Evolutionary conservation across 2,888 invertebrate genomes (phyloP), one percentile per base, ranked within the genome.

Genomic region (Apocheima hispidaria): DNA sequence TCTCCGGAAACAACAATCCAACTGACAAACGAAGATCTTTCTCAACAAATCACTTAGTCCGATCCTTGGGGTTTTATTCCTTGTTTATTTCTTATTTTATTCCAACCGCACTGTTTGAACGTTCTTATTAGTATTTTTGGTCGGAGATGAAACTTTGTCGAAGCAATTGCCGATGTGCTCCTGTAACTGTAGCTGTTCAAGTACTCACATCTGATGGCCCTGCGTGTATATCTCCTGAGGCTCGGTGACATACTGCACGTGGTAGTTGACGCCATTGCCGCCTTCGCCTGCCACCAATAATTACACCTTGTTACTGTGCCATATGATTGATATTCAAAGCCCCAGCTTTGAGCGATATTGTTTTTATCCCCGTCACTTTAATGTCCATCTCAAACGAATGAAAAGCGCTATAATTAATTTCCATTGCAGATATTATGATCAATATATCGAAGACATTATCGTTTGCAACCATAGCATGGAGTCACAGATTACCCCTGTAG

Each of bases 241-340:
- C 82, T 96, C 96, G 30, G 81, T 81, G 74, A 96, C 95, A 93
- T 96, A 96, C 83, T 96, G 96, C 77, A 96, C 95, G 81, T 96
- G 96, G 79, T 96, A 96, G 77, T 94, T 94, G 86, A 94, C 94
- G 54, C 94, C 93, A 63, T 86, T 89, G 66, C 94, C 94, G 46
- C 94, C 93, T 79, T 95, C 94, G 73, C 93, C 93, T 90, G 93
- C 69, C 40, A 48, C 30, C 21, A 54, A 87, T 81, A 71, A 71
- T 69, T 55, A 65, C 67, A 26, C 28, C 28, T 30, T 46, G 10
- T 36, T 50, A 50, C 12, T 10, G 23, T 4, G 2, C 6, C 10
- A 10, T 40, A 43, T 6, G 6, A 1, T 23, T n/a, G 23, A 23
- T 14, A 7, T 23, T 43, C 6, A 43, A n/a, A 2, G 2, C n/a